These are phyloP conservation scores for Carapus acus DNA, from an alignment of 2,797 vertebrate genomes.

Conservation along the genomic window DNA sequence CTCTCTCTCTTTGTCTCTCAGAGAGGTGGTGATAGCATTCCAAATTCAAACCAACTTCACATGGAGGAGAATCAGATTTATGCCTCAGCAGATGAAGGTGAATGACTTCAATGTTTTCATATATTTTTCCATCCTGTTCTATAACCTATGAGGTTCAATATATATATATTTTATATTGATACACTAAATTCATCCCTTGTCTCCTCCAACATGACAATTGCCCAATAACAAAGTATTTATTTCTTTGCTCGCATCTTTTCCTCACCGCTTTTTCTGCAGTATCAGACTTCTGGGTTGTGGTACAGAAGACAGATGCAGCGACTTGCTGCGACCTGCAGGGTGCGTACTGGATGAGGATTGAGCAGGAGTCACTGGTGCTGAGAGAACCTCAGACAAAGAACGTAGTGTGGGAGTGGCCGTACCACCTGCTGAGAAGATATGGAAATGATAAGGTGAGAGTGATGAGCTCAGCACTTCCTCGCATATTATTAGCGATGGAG, in stretches of 20 bases:
- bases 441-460: conserved; percentile 82
- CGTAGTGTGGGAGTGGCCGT: conserved; percentile 79
- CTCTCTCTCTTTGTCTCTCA: conserved; percentile 18
- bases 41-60: conserved; percentile 40
- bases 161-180: no score
- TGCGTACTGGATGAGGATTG: conserved; percentile 77
- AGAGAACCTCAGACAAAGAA: conserved; percentile 67
- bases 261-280: conserved; percentile 49
- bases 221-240: no score
- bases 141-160: no score
- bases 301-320: conserved; percentile 80
- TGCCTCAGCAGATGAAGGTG: conserved; percentile 79
- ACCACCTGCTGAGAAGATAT: conserved; percentile 84
- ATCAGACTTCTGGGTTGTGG: conserved; percentile 76
- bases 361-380: conserved; percentile 71
- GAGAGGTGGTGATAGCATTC: conserved; percentile 23
- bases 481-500: no score
- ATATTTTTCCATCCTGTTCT: not conserved
- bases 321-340: conserved; percentile 80
- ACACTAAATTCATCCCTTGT: no score
- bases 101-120: not conserved
- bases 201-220: no score
- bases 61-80: conserved; percentile 93
- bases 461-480: not conserved
- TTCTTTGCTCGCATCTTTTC: not conserved